Evolutionary conservation across 2,113 vertebrate genomes (phyloP).

Genomic region (Hepsetus odoe): DNA sequence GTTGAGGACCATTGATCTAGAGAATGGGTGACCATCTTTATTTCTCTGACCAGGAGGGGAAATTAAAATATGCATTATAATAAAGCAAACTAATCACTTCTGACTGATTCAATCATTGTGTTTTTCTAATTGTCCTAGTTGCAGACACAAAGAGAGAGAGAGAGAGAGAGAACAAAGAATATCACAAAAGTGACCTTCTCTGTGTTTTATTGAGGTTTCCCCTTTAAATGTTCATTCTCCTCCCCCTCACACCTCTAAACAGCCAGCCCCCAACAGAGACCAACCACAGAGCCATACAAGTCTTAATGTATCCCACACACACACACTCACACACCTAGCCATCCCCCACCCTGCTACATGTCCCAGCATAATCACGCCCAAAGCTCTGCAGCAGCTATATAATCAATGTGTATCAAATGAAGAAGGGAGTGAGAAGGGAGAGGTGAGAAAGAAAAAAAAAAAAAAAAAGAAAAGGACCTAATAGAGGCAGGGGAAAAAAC

Average conservation of each 20-base stretch:
- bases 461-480: not conserved
- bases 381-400: constrained; percentile 29
- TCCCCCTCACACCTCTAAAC: not conserved
- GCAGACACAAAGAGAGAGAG: not conserved
- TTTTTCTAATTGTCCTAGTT: too few species aligned
- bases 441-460: constrained; percentile 6
- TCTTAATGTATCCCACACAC: constrained; percentile 4
- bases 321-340: constrained; percentile 25
- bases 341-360: not conserved
- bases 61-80: too few species aligned
- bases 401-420: constrained; percentile 36
- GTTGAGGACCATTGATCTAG: too few species aligned
- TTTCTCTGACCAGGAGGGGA: too few species aligned
- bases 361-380: constrained; percentile 33
- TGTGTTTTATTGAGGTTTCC: not conserved
- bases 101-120: too few species aligned
- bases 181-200: not conserved
- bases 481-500: not conserved
- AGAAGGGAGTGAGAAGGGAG: constrained; percentile 6
- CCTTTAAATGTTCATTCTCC: not conserved
- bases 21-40: too few species aligned
- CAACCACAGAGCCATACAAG: constrained; percentile 26
- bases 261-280: constrained; percentile 6
- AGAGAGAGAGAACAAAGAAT: not conserved
- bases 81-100: too few species aligned